A percentile compares a stretch with the other conserved stretches of the same genome.
These are phyloP conservation scores for Hylyphantes graminicola DNA, from an alignment of 1,140 invertebrate genomes.

Conservation along the genomic window DNA sequence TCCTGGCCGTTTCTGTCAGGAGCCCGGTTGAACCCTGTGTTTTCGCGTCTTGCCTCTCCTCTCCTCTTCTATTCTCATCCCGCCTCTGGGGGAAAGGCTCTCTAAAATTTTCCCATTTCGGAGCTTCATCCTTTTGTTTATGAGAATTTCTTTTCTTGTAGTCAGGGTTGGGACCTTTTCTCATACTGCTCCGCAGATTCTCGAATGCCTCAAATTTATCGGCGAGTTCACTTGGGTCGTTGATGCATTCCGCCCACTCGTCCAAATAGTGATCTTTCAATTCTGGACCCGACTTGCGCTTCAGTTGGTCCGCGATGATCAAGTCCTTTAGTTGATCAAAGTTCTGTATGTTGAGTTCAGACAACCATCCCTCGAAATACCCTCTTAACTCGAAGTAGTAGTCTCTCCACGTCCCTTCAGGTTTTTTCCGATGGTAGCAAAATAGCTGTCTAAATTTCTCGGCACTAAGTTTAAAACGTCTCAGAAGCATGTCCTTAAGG, in stretches of 20 bases:
- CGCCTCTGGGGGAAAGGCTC: too few species aligned
- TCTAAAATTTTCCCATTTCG: too few species aligned
- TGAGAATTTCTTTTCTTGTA: too few species aligned
- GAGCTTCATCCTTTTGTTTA: too few species aligned
- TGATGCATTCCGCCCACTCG: not conserved
- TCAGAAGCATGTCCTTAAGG: not conserved
- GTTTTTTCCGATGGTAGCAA: not conserved
- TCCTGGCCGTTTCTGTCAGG: too few species aligned
- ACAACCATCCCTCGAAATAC: conserved; percentile 22
- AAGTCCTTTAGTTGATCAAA: conserved; percentile 20
- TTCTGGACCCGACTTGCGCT: not conserved
- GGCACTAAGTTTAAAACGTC: not conserved
- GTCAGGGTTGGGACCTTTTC: too few species aligned
- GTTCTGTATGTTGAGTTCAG: not conserved
- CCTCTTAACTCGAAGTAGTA: conserved; percentile 23
- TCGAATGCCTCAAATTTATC: conserved; percentile 14
- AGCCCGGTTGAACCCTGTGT: too few species aligned
- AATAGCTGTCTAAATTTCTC: conserved; percentile 10
- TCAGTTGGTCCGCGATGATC: conserved; percentile 21
- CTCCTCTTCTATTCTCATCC: too few species aligned
- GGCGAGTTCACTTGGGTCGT: not conserved
- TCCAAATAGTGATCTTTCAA: conserved; percentile 17
- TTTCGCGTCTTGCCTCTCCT: too few species aligned
- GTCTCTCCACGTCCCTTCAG: conserved; percentile 12
- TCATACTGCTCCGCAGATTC: not conserved